Evolutionary conservation across 1,140 invertebrate species (phyloP).

Genomic region (Archegozetes longisetosus): DNA sequence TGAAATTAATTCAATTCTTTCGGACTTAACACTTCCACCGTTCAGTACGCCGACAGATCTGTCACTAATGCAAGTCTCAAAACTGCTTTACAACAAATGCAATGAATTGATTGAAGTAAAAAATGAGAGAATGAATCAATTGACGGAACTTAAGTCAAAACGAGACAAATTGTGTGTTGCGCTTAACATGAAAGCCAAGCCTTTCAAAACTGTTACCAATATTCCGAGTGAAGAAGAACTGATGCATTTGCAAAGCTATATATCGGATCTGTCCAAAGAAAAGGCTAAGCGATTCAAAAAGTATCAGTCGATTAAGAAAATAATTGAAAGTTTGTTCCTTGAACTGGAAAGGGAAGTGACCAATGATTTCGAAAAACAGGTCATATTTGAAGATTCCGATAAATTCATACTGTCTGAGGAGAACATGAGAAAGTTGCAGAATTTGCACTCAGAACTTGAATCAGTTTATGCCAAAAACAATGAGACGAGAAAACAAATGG

Average conservation of each 20-base stretch:
- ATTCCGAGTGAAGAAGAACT: slow-evolving; percentile 17
- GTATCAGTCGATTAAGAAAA: slow-evolving; percentile 3
- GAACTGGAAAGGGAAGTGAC: slow-evolving; percentile 1
- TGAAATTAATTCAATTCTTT: slow-evolving; percentile 11
- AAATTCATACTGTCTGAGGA: not conserved
- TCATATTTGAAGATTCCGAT: not conserved
- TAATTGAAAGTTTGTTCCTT: not conserved
- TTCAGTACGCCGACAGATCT: not conserved
- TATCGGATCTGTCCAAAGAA: slow-evolving; percentile 9
- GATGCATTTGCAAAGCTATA: slow-evolving; percentile 2
- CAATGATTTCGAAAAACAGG: slow-evolving; percentile 5
- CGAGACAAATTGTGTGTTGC: not conserved
- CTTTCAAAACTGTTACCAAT: slow-evolving; percentile 9
- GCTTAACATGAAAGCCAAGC: not conserved
- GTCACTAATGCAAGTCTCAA: not conserved
- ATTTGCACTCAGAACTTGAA: slow-evolving; percentile 3
- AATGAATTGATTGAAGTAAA: slow-evolving; percentile 7
- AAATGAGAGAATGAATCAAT: slow-evolving; percentile 6
- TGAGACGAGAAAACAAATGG: slow-evolving; percentile 24
- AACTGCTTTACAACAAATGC: not conserved
- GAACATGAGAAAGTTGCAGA: not conserved
- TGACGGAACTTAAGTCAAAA: slow-evolving; percentile 5
- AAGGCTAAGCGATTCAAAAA: slow-evolving; percentile 1
- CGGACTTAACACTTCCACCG: not conserved
- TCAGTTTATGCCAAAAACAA: slow-evolving; percentile 22